phyloP scores from a whole-genome alignment of 2,888 invertebrate species.

The Lepas anatifera region DNA sequence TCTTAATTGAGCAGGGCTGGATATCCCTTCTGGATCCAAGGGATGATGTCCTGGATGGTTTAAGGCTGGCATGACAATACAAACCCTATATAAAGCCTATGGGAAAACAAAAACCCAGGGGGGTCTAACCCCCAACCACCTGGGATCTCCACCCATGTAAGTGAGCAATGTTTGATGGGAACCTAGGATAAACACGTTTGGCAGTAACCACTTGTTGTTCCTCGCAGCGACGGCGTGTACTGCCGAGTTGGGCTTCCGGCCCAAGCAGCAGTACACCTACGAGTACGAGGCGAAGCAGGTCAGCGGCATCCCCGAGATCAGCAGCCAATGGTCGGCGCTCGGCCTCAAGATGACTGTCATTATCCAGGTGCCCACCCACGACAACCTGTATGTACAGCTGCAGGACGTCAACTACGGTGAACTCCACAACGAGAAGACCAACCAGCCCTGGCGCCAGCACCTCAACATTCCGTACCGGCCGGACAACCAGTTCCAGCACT shows the following conservation, averaged over 20 bases:
- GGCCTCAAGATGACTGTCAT: background rate
- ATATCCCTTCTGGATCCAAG: too few species aligned
- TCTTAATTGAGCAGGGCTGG: too few species aligned
- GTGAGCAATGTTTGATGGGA: too few species aligned
- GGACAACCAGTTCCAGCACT: background rate
- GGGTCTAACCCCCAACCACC: too few species aligned
- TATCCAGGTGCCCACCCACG: background rate
- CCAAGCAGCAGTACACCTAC: slow-evolving; percentile 14
- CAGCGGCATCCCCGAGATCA: slow-evolving; percentile 15
- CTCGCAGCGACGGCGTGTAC: slow-evolving; percentile 13
- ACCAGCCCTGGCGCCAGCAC: background rate
- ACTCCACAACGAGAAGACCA: background rate
- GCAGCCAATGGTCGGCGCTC: slow-evolving; percentile 14
- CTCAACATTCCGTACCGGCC: background rate
- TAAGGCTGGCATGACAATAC: too few species aligned
- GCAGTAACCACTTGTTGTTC: too few species aligned
- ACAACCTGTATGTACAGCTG: slow-evolving; percentile 15
- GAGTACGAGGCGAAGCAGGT: slow-evolving; percentile 12
- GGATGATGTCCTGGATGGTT: too few species aligned
- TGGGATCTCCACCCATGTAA: too few species aligned
- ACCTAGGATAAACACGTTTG: too few species aligned
- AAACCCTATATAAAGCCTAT: too few species aligned
- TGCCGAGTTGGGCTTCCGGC: slow-evolving; percentile 15
- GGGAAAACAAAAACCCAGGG: too few species aligned
- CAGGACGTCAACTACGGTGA: slow-evolving; percentile 13